phyloP scores from a whole-genome alignment of 1,140 invertebrate genomes.

The Drosophila aff. region DNA sequence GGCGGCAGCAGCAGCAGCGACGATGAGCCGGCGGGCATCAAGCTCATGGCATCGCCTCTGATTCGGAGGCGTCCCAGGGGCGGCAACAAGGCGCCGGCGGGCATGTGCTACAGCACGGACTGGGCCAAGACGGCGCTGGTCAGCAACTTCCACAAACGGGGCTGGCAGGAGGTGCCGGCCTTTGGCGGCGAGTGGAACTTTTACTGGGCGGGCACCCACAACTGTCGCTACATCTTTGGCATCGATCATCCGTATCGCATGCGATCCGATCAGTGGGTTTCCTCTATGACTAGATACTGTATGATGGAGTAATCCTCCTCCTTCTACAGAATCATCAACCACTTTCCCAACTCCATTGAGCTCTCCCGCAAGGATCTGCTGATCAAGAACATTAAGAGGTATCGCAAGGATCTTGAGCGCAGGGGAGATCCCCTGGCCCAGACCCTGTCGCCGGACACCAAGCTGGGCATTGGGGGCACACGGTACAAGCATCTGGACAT shows the following conservation, averaged over 20 bases:
- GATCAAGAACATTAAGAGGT: constrained; percentile 98
- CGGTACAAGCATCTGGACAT: constrained; percentile 94
- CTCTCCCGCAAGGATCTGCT: constrained; percentile 96
- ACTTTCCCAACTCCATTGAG: constrained; percentile 97
- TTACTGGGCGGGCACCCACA: constrained; percentile 69
- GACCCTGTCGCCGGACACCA: constrained; percentile 85
- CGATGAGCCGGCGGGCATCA: neutral
- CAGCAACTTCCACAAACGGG: constrained; percentile 61
- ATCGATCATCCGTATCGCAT: constrained; percentile 75
- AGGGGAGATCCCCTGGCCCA: constrained; percentile 95
- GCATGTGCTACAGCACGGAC: constrained; percentile 62
- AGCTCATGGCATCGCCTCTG: neutral
- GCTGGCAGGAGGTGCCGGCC: constrained; percentile 60
- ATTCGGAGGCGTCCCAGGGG: neutral
- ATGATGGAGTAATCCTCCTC: neutral
- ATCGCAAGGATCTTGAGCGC: constrained; percentile 95
- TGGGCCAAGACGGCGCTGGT: constrained; percentile 57
- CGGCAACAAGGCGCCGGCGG: neutral
- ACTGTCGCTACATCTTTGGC: constrained; percentile 70
- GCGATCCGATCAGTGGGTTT: constrained; percentile 73
- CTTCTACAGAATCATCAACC: constrained; percentile 91
- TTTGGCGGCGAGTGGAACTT: constrained; percentile 68
- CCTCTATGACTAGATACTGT: no score
- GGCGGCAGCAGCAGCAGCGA: constrained; percentile 11
- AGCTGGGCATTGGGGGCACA: constrained; percentile 89